phyloP scores from a whole-genome alignment of 2,113 vertebrate species.

The Daboia siamensis region DNA sequence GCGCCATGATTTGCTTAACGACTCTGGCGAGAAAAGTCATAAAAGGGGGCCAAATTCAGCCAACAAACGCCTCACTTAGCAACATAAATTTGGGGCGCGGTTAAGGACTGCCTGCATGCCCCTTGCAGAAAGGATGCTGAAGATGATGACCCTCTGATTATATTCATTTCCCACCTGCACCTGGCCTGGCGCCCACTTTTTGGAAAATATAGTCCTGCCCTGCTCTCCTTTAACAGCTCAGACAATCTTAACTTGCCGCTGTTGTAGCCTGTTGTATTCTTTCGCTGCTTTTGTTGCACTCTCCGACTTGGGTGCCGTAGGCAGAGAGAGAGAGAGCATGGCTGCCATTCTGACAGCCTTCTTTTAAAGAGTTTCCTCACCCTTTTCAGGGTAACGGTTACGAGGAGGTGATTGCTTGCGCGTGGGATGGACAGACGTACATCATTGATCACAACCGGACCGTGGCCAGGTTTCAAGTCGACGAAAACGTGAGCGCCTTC shows the following conservation, averaged over 20 bases:
- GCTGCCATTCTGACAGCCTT: neutral
- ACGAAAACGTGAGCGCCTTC: slow-evolving; percentile 96
- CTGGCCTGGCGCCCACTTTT: neutral
- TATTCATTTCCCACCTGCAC: neutral
- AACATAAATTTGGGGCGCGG: too few relatives aligned
- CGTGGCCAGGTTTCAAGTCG: slow-evolving; percentile 94
- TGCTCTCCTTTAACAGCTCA: neutral
- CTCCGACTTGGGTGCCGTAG: neutral
- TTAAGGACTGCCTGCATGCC: neutral
- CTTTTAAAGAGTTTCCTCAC: neutral
- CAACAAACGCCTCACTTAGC: too few relatives aligned
- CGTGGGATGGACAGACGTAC: slow-evolving; percentile 97
- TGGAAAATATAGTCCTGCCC: neutral
- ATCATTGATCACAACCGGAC: slow-evolving; percentile 93
- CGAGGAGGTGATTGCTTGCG: slow-evolving; percentile 96
- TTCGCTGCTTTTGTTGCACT: too few relatives aligned
- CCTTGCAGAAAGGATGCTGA: neutral
- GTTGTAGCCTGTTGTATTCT: accelerated
- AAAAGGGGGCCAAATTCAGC: too few relatives aligned
- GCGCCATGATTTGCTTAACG: too few relatives aligned
- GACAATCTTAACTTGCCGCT: neutral
- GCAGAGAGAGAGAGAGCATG: neutral
- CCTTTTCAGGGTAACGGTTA: slow-evolving; percentile 84
- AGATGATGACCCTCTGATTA: neutral
- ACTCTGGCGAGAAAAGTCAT: too few relatives aligned